These are phyloP conservation scores for Capitella teleta DNA, from an alignment of 1,140 invertebrate species.

Conservation along the genomic window DNA sequence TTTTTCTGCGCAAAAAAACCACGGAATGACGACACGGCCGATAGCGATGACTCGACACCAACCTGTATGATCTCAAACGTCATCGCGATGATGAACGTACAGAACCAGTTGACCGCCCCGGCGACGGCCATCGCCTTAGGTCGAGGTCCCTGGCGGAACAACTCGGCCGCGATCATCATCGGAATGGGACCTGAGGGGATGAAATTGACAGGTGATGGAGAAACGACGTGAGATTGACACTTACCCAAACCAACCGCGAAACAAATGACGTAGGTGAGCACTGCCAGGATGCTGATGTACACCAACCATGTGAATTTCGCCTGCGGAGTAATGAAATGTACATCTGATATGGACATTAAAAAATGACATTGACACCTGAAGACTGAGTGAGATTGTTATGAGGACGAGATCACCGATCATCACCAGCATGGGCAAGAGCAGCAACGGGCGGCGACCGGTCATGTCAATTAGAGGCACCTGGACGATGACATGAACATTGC, in stretches of 20 bases:
- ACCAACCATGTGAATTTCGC: slow-evolving; percentile 72
- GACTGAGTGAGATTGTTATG: slow-evolving; percentile 54
- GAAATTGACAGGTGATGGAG: neutral
- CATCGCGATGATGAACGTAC: slow-evolving; percentile 9
- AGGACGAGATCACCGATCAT: slow-evolving; percentile 57
- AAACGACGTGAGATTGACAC: neutral
- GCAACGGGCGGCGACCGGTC: slow-evolving; percentile 64
- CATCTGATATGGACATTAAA: neutral
- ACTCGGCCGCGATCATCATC: slow-evolving; percentile 84
- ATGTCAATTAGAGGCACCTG: slow-evolving; percentile 41
- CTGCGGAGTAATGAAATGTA: slow-evolving; percentile 30
- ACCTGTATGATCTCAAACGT: slow-evolving; percentile 13
- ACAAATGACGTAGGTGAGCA: slow-evolving; percentile 70
- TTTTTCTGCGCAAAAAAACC: slow-evolving; percentile 27
- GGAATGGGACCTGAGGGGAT: slow-evolving; percentile 68
- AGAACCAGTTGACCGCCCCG: slow-evolving; percentile 67
- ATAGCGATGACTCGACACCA: too few species aligned
- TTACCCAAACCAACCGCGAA: slow-evolving; percentile 70
- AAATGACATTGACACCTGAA: slow-evolving; percentile 47
- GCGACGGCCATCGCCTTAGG: slow-evolving; percentile 95
- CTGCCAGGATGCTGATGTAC: slow-evolving; percentile 61
- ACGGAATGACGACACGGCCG: neutral
- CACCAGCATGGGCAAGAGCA: slow-evolving; percentile 41
- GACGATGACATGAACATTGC: neutral
- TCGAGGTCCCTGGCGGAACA: slow-evolving; percentile 89